Evolutionary conservation across 2,888 invertebrate genomes (phyloP).

Genomic region (Ectobius pallidus): DNA sequence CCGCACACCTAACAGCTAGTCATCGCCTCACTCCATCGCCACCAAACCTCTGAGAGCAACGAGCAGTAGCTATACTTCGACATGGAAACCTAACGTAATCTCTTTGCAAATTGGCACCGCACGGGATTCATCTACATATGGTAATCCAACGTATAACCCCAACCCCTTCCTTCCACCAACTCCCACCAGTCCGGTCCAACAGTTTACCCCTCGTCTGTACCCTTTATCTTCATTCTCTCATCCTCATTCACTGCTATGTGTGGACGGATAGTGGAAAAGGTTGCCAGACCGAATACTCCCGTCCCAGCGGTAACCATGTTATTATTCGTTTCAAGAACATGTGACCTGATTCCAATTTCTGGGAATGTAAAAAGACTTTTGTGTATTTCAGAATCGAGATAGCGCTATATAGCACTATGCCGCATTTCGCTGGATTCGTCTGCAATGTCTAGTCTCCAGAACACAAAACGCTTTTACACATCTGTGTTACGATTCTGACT

Average conservation of each 20-base stretch:
- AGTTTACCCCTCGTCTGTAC: constrained; percentile 10
- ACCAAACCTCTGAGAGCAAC: too few relatives aligned
- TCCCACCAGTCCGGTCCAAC: neutral
- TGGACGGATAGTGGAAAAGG: too few relatives aligned
- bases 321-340: neutral
- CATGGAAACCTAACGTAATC: constrained; percentile 30
- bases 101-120: constrained; percentile 28
- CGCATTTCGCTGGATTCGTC: too few relatives aligned
- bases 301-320: too few relatives aligned
- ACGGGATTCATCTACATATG: constrained; percentile 26
- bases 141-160: constrained; percentile 9
- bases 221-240: neutral
- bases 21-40: too few relatives aligned
- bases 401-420: too few relatives aligned
- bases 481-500: too few relatives aligned
- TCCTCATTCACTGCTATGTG: neutral
- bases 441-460: too few relatives aligned
- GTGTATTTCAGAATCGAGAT: too few relatives aligned
- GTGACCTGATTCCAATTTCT: neutral
- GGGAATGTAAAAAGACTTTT: too few relatives aligned
- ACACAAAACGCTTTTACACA: too few relatives aligned
- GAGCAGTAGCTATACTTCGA: neutral
- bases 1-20: neutral
- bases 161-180: neutral
- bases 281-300: too few relatives aligned